Evolutionary conservation across 1,140 invertebrate genomes (phyloP).

Genomic region (Atta cephalotes): DNA sequence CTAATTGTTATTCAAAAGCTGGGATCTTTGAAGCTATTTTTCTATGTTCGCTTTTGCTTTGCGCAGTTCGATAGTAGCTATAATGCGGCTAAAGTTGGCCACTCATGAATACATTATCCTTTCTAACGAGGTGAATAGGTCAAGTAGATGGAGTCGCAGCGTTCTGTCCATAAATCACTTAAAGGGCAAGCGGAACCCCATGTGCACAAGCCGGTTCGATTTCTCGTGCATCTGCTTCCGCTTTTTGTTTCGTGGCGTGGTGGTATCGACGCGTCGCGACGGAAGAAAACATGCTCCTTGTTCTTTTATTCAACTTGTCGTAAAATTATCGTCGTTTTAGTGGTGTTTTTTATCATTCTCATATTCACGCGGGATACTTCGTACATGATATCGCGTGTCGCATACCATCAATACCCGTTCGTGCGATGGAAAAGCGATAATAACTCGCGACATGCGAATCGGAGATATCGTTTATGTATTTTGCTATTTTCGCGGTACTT

Average conservation of each 20-base stretch:
- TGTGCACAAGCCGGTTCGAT: slow-evolving; percentile 43
- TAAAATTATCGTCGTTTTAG: slow-evolving; percentile 66
- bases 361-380: background rate
- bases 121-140: slow-evolving; percentile 84
- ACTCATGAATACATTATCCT: slow-evolving; percentile 84
- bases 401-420: background rate
- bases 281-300: slow-evolving; percentile 3
- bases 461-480: slow-evolving; percentile 9
- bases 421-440: slow-evolving; percentile 26
- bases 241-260: slow-evolving; percentile 71
- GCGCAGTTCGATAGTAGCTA: slow-evolving; percentile 34
- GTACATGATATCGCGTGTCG: background rate
- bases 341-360: slow-evolving; percentile 44
- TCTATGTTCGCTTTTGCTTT: slow-evolving; percentile 45
- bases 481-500: slow-evolving; percentile 9
- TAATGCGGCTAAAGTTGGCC: slow-evolving; percentile 63
- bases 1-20: slow-evolving; percentile 10
- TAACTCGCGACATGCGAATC: slow-evolving; percentile 17
- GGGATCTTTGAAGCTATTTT: slow-evolving; percentile 10
- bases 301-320: slow-evolving; percentile 67
- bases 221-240: slow-evolving; percentile 79
- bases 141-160: slow-evolving; percentile 80
- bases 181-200: slow-evolving; percentile 73
- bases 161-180: slow-evolving; percentile 82
- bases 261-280: background rate